Base-by-base conservation (phyloP, 2,113 vertebrate genomes). In the Hippopotamus amphibius region DNA sequence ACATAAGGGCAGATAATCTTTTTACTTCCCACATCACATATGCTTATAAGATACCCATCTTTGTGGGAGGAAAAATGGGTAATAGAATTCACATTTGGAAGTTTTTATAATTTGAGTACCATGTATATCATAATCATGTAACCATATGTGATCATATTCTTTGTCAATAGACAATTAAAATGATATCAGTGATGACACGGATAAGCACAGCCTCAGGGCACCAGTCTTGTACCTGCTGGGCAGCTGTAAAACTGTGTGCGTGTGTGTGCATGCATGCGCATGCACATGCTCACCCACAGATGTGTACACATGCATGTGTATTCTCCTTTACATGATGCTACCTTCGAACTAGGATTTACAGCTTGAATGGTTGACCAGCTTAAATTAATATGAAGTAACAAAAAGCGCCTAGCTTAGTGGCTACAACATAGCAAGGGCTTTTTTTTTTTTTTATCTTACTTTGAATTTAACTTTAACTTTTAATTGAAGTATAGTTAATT, bases 31-130 rank as follows among this genome's bases (percentile, higher is more conserved):
- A 82, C 8, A 68, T 92, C 86, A 82, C 55, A 92, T 7, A 92
- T 41, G 59, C 17, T 24, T 87, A 33, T 17, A 72, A 92, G 43
- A 50, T 74, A 57, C 4, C 55, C 6, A 53, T 83, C 28, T 94
- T 66, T 85, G 33, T 41, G 21, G 24, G 16, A 10, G 12, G 17
- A 48, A 17, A 4, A 4, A 8, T 46, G 2, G 30, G 26, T 92
- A 86, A 72, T 57, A 79, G 46, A 93, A 74, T 93, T 90, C 28
- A 92, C 43, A 95, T 71, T 74, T 90, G 77, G 30, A 68, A 90
- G 81, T 11, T 59, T 85, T 93, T 68, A 21, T 90, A 80, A 85
- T 91, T 83, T 92, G 55, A 81, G 53, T 66, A 26, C 14, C 50
- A 43, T 3, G 0, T 71, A 37, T 61, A 59, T 86, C 14, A 71